Conservation (phyloP, 2,797 vertebrate species). For the Acropternis orthonyx region DNA sequence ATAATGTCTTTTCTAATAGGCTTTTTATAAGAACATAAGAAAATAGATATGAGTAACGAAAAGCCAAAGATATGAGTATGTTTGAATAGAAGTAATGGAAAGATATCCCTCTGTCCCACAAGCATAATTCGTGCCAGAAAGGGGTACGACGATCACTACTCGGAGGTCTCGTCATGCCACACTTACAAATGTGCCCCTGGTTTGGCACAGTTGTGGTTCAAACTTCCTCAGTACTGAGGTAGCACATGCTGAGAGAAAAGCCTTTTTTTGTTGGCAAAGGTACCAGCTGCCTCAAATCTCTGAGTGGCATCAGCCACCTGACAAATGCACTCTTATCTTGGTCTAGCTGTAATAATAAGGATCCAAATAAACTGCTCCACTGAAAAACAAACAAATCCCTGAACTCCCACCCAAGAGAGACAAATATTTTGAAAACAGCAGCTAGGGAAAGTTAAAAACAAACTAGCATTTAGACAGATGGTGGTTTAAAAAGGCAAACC, state of each 20-base stretch:
- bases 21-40: background rate
- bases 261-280: background rate
- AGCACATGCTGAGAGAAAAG: background rate
- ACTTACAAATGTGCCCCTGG: background rate
- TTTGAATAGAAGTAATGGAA: background rate
- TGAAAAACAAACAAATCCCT: background rate
- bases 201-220: background rate
- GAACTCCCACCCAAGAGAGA: background rate
- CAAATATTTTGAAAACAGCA: background rate
- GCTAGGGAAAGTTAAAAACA: background rate
- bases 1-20: background rate
- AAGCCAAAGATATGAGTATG: background rate
- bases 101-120: background rate
- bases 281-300: background rate
- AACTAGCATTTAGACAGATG: background rate
- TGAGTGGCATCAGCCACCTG: background rate
- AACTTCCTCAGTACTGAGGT: background rate
- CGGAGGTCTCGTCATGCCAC: background rate
- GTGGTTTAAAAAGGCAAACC: background rate
- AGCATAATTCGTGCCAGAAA: background rate
- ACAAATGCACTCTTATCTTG: background rate
- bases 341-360: background rate
- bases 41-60: background rate
- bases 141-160: background rate
- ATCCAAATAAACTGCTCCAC: background rate